A percentile compares a stretch with the other conserved stretches of the same genome.
These are phyloP conservation scores for Glyptemys insculpta DNA, from an alignment of 2,797 vertebrate genomes.

Conservation along the genomic window DNA sequence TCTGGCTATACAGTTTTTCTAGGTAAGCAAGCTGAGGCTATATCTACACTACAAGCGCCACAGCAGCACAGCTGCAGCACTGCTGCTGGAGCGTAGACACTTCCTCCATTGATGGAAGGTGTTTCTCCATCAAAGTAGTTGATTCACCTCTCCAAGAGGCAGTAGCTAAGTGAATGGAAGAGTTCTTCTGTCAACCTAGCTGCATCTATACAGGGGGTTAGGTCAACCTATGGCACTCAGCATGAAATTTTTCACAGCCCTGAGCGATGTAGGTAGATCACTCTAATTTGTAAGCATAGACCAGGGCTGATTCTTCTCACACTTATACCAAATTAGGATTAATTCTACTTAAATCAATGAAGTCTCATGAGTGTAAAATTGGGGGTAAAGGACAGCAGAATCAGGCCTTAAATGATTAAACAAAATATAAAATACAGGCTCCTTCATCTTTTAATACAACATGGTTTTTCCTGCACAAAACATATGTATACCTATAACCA, in stretches of 20 bases:
- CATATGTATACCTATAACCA: not conserved
- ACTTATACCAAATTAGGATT: not conserved
- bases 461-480: not conserved
- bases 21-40: not conserved
- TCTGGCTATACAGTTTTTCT: not conserved
- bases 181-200: not conserved
- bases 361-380: not conserved
- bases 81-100: not conserved
- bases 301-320: not conserved
- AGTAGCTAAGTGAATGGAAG: not conserved
- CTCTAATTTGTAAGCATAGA: not conserved
- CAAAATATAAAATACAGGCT: not conserved
- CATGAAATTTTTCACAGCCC: not conserved
- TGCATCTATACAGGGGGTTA: not conserved
- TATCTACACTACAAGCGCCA: not conserved
- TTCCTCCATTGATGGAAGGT: not conserved
- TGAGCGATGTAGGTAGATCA: not conserved
- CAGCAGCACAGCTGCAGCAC: not conserved
- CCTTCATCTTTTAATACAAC: not conserved
- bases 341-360: not conserved
- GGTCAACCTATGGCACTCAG: not conserved
- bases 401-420: not conserved
- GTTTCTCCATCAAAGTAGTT: not conserved
- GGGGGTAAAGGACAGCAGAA: not conserved
- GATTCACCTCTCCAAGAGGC: not conserved